Evolutionary conservation across 2,888 invertebrate genomes (phyloP).

Genomic region (Campoplex capitator): DNA sequence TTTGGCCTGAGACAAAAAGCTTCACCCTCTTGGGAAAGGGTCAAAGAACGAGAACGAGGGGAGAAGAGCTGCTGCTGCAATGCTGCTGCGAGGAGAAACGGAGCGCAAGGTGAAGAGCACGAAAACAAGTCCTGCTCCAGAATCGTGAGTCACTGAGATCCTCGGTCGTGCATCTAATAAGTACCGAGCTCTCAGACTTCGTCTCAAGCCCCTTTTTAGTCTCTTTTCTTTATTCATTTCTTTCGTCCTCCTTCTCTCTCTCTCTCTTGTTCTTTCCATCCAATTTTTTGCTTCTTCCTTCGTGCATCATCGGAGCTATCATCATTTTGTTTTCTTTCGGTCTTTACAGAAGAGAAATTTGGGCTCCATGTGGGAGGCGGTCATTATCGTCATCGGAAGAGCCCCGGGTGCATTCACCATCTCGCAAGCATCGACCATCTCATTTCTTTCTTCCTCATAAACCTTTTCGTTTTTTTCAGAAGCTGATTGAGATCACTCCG

Average conservation of each 20-base stretch:
- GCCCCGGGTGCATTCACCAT: conserved; percentile 49
- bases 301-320: neutral
- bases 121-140: conserved; percentile 75
- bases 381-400: conserved; percentile 76
- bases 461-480: conserved; percentile 81
- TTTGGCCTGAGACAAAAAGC: neutral
- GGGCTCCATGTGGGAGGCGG: conserved; percentile 81
- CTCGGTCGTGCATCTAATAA: conserved; percentile 78
- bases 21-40: neutral
- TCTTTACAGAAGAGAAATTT: conserved; percentile 71
- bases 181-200: conserved; percentile 52
- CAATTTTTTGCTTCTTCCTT: conserved; percentile 40
- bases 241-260: conserved; percentile 30
- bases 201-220: conserved; percentile 19
- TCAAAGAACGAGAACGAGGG: neutral
- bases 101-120: conserved; percentile 31
- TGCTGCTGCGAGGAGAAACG: neutral
- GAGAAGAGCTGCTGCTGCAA: neutral
- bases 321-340: conserved; percentile 59
- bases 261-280: conserved; percentile 39
- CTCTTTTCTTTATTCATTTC: conserved; percentile 23
- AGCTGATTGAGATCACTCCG: conserved; percentile 83
- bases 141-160: conserved; percentile 73
- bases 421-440: conserved; percentile 36
- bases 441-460: conserved; percentile 18